Conservation (phyloP, 2,888 invertebrate genomes). For the Tholera decimalis region DNA sequence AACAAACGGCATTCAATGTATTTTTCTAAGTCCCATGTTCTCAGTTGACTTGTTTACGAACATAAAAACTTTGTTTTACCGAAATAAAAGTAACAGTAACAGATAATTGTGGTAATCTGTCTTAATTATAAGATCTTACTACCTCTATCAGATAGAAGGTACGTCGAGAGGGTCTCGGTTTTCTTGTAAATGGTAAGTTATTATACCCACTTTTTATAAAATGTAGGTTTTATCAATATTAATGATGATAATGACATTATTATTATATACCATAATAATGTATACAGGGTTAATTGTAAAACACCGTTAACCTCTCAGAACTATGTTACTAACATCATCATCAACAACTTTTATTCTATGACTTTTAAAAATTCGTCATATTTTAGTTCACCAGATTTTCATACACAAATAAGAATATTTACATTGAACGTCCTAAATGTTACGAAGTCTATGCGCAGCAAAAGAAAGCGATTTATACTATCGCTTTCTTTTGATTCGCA, state of each 20-base stretch:
- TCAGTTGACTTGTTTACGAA: constrained; percentile 1
- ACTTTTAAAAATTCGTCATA: too few relatives aligned
- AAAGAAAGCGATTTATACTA: too few relatives aligned
- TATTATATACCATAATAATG: neutral
- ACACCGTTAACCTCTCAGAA: too few relatives aligned
- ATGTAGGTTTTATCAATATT: neutral
- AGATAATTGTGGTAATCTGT: constrained; percentile 46
- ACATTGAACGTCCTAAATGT: too few relatives aligned
- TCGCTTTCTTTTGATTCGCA: too few relatives aligned
- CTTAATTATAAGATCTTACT: constrained; percentile 47
- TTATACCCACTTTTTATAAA: constrained; percentile 16
- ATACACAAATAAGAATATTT: too few relatives aligned
- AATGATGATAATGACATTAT: neutral
- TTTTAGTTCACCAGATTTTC: too few relatives aligned
- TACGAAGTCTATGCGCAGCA: too few relatives aligned
- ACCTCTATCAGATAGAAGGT: constrained; percentile 22
- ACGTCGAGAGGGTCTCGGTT: neutral
- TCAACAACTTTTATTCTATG: too few relatives aligned
- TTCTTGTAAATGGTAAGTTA: constrained; percentile 19
- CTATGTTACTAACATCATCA: too few relatives aligned
- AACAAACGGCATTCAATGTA: too few relatives aligned
- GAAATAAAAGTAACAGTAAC: constrained; percentile 17
- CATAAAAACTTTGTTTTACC: constrained; percentile 17
- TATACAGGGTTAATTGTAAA: too few relatives aligned
- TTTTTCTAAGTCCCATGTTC: neutral